These are phyloP conservation scores for Willisornis vidua DNA, from an alignment of 2,113 vertebrate genomes.

Conservation along the genomic window DNA sequence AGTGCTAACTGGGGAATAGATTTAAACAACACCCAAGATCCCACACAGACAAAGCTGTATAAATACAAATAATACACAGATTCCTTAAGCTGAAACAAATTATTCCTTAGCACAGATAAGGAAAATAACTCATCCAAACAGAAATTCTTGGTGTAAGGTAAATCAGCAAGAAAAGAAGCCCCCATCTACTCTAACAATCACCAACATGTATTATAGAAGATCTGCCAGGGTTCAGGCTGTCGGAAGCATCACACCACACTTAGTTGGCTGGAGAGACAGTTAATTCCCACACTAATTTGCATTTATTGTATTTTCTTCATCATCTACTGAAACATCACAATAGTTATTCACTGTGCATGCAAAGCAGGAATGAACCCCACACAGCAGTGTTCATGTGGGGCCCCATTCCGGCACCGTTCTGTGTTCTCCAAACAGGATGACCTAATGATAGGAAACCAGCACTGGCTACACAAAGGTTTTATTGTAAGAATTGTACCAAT, in stretches of 20 bases:
- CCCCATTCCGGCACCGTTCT: background rate
- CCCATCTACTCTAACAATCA: background rate
- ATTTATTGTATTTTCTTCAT: background rate
- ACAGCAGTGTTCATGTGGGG: background rate
- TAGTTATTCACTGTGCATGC: background rate
- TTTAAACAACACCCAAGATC: background rate
- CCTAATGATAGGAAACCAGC: background rate
- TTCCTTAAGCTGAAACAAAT: background rate
- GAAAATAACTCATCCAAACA: background rate
- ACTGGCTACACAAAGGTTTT: background rate
- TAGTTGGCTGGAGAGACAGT: background rate
- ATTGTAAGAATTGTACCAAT: background rate
- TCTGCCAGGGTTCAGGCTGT: background rate
- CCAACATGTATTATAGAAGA: background rate
- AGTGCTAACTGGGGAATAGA: background rate
- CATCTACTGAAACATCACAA: background rate
- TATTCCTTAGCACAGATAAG: background rate
- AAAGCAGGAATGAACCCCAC: background rate
- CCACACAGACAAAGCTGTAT: background rate
- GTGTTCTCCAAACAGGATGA: background rate
- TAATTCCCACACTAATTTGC: background rate
- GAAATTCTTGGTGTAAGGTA: background rate
- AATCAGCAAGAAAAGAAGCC: background rate
- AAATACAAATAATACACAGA: background rate
- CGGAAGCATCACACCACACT: background rate